Percentiles rank a stretch among this genome's conserved stretches.
Evolutionary conservation across 2,113 vertebrate genomes (phyloP).

Genomic region (Jacana jacana): DNA sequence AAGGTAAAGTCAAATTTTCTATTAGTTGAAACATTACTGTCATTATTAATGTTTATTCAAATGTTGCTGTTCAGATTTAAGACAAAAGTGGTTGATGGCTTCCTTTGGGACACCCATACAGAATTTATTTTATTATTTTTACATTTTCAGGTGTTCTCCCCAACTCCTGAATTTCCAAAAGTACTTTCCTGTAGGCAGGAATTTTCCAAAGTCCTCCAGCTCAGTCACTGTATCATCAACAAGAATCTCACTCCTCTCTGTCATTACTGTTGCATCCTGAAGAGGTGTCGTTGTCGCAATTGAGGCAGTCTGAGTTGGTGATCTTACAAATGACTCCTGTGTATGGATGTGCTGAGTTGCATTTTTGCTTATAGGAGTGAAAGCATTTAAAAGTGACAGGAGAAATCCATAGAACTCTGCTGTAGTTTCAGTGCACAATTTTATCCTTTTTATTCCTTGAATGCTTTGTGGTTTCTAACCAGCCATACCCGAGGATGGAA

Average conservation of each 20-base stretch:
- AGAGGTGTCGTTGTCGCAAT: not conserved
- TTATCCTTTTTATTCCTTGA: not conserved
- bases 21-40: not conserved
- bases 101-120: not conserved
- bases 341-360: not conserved
- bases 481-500: not conserved
- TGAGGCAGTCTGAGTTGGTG: not conserved
- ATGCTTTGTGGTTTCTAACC: not conserved
- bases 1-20: conserved; percentile 81
- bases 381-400: not conserved
- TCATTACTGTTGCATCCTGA: not conserved
- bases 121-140: not conserved
- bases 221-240: not conserved
- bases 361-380: not conserved
- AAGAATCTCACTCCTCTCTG: not conserved
- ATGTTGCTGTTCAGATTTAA: not conserved
- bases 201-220: not conserved
- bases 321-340: not conserved
- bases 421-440: not conserved
- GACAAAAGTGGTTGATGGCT: not conserved
- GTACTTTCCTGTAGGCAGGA: not conserved
- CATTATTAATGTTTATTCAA: not conserved
- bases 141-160: not conserved
- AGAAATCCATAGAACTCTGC: not conserved
- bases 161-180: not conserved